Percentiles rank a stretch among this genome's conserved stretches.
phyloP scores from a whole-genome alignment of 2,797 vertebrate species.

The Rallus crepitans region DNA sequence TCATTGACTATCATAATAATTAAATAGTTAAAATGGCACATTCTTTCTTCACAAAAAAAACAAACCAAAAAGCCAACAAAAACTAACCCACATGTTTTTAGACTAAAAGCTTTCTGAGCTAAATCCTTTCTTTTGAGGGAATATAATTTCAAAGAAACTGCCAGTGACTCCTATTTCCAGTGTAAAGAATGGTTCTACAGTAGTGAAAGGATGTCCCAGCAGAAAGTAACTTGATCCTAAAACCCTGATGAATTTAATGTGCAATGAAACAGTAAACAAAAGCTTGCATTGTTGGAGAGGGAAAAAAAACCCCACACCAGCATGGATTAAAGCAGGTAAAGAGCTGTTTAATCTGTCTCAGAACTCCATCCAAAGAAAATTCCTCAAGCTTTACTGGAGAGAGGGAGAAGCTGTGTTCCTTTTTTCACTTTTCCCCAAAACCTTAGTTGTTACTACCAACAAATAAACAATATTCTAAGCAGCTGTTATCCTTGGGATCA shows the following conservation, averaged over 20 bases:
- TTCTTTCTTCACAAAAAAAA: neutral
- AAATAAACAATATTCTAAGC: neutral
- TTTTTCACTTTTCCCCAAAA: neutral
- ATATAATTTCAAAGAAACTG: neutral
- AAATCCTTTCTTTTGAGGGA: neutral
- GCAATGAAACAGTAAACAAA: slow-evolving; percentile 53
- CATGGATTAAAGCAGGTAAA: slow-evolving; percentile 32
- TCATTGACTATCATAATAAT: neutral
- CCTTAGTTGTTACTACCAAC: neutral
- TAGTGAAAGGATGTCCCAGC: neutral
- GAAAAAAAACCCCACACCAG: neutral
- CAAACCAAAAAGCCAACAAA: too few relatives aligned
- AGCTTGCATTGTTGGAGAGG: neutral
- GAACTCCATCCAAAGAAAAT: neutral
- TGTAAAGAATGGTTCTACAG: neutral
- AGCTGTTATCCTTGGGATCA: neutral
- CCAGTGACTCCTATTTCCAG: neutral
- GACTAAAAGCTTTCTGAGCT: neutral
- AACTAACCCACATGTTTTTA: neutral
- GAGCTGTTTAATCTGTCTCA: neutral
- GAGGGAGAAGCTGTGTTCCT: neutral
- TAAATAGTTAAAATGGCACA: neutral
- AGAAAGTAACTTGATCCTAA: slow-evolving; percentile 35
- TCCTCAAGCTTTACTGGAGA: neutral
- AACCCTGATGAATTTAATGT: neutral